A percentile compares a stretch with the other conserved stretches of the same genome.
Conservation (phyloP, 2,113 vertebrate genomes). For the Rhynchomys soricoides region DNA sequence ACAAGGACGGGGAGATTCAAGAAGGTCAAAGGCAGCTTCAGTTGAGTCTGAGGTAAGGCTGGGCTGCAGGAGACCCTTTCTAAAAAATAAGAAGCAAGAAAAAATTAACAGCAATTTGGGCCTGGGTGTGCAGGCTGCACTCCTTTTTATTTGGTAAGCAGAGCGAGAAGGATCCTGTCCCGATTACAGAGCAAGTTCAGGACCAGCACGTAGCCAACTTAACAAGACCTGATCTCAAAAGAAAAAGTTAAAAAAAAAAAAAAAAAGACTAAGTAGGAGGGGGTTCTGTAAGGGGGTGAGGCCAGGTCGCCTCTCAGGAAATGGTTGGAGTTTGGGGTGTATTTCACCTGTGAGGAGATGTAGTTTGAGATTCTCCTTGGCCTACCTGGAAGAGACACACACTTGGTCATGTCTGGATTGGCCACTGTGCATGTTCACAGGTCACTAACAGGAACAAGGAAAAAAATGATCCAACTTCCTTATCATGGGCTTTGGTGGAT, state of each 20-base stretch:
- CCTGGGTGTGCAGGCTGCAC: neutral
- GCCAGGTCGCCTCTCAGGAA: neutral
- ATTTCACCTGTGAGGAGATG: constrained; percentile 81
- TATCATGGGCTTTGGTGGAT: neutral
- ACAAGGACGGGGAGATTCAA: neutral
- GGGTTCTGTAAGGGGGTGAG: neutral
- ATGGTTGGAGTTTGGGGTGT: neutral
- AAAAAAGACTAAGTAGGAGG: neutral
- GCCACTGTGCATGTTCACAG: constrained; percentile 86
- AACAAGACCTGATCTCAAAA: neutral
- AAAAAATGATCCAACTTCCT: neutral
- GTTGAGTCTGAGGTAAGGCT: neutral
- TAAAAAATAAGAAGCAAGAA: neutral
- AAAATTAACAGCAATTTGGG: neutral
- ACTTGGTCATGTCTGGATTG: constrained; percentile 89
- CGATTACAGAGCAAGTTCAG: neutral
- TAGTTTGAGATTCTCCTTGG: constrained; percentile 95
- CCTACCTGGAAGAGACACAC: constrained; percentile 86
- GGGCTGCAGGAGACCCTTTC: neutral
- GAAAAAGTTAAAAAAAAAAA: neutral
- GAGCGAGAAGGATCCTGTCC: neutral
- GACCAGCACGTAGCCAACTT: neutral
- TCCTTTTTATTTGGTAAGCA: neutral
- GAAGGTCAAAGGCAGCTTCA: neutral
- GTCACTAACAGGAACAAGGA: constrained; percentile 88